Percentiles rank a stretch among this genome's conserved stretches.
These are phyloP conservation scores for Phocides pigmalion DNA, from an alignment of 1,140 invertebrate genomes.

Conservation along the genomic window DNA sequence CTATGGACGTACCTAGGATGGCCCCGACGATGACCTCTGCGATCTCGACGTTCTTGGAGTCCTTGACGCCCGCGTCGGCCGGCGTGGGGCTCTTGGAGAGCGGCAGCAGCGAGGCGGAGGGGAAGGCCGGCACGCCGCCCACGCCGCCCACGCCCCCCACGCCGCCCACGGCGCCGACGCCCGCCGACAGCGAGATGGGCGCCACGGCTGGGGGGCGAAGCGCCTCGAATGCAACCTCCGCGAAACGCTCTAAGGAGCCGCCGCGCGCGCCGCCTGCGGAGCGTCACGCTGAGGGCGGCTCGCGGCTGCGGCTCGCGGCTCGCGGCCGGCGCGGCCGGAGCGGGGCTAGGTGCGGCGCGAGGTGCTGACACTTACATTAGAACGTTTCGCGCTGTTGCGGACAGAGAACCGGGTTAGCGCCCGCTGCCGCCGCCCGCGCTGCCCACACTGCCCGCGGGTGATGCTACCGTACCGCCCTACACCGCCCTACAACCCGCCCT, in stretches of 20 bases:
- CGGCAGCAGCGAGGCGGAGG: conserved; percentile 90
- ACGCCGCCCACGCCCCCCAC: conserved; percentile 89
- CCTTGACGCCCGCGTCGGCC: conserved; percentile 89
- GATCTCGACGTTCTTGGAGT: conserved; percentile 96
- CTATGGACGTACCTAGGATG: conserved; percentile 90
- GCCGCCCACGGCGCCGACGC: conserved; percentile 85
- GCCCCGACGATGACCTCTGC: conserved; percentile 97
- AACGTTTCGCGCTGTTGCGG: conserved; percentile 76
- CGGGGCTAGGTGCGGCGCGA: conserved; percentile 36
- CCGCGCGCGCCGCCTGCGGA: conserved; percentile 84
- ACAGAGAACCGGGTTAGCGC: conserved; percentile 48
- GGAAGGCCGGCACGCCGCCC: conserved; percentile 90
- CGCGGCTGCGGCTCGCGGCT: too few relatives aligned
- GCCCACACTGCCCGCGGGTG: conserved; percentile 18
- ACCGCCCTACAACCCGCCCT: too few relatives aligned
- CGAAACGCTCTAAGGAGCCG: conserved; percentile 88
- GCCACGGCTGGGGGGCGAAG: conserved; percentile 87
- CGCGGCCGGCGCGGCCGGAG: conserved; percentile 11
- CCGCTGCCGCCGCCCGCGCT: conserved; percentile 36
- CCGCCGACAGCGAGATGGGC: conserved; percentile 90
- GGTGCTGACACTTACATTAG: conserved; percentile 62
- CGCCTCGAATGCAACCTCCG: conserved; percentile 88
- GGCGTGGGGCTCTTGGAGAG: conserved; percentile 94
- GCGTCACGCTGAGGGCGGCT: conserved; percentile 64
- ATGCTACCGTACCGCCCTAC: too few relatives aligned